Conservation (phyloP, 2,888 invertebrate species). For the Petrolisthes manimaculis region DNA sequence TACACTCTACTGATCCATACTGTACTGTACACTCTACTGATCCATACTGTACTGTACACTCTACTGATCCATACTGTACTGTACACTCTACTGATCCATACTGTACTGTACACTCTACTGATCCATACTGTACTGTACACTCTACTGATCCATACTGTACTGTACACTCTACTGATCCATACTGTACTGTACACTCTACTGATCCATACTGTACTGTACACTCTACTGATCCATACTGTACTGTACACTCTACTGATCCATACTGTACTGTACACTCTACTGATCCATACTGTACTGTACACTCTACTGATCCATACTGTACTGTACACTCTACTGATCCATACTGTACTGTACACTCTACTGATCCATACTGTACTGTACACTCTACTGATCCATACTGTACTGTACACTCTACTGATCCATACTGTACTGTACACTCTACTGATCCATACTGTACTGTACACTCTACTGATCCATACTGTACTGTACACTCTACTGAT, state of each 20-base stretch:
- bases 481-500: not conserved
- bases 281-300: not conserved
- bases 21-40: not conserved
- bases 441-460: not conserved
- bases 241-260: not conserved
- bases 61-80: not conserved
- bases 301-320: not conserved
- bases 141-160: not conserved
- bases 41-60: not conserved
- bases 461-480: not conserved
- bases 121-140: not conserved
- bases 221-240: not conserved
- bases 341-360: not conserved
- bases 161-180: not conserved
- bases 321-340: not conserved
- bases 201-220: not conserved
- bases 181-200: not conserved
- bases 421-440: not conserved
- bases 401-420: not conserved
- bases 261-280: not conserved
- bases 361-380: not conserved
- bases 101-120: not conserved
- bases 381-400: not conserved
- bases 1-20: not conserved
- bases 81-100: not conserved